phyloP scores from a whole-genome alignment of 2,888 invertebrate species.

The Nomada fucata region DNA sequence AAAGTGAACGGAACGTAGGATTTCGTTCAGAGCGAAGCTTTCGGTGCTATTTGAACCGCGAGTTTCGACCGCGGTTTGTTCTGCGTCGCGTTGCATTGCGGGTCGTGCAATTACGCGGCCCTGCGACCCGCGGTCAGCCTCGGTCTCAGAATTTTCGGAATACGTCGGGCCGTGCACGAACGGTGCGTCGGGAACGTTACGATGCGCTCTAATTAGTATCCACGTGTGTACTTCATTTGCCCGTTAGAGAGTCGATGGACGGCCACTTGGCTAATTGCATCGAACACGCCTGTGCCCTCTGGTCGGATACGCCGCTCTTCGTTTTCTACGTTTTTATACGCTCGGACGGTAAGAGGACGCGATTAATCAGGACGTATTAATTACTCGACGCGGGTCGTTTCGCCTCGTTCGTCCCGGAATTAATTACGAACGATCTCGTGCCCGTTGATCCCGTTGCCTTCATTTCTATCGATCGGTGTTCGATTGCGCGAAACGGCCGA shows the following conservation, averaged over 20 bases:
- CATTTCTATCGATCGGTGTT: conserved; percentile 13
- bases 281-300: background rate
- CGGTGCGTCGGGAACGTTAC: conserved; percentile 9
- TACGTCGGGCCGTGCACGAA: background rate
- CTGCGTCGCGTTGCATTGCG: background rate
- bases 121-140: background rate
- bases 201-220: conserved; percentile 6
- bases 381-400: background rate
- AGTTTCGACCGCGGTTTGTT: background rate
- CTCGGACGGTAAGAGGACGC: too few species aligned
- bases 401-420: background rate
- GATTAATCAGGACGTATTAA: conserved; percentile 37
- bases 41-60: background rate
- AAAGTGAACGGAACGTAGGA: background rate
- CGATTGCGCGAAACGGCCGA: conserved; percentile 13
- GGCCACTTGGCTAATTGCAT: conserved; percentile 18
- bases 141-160: conserved; percentile 14
- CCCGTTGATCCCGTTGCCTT: conserved; percentile 1
- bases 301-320: background rate
- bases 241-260: background rate
- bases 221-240: conserved; percentile 11
- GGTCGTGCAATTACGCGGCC: conserved; percentile 11
- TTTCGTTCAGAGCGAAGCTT: too few species aligned
- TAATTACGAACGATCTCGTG: conserved; percentile 19
- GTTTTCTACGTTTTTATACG: background rate